A percentile compares a stretch with the other conserved stretches of the same genome.
phyloP scores from a whole-genome alignment of 2,797 vertebrate genomes.

The Myripristis murdjan region DNA sequence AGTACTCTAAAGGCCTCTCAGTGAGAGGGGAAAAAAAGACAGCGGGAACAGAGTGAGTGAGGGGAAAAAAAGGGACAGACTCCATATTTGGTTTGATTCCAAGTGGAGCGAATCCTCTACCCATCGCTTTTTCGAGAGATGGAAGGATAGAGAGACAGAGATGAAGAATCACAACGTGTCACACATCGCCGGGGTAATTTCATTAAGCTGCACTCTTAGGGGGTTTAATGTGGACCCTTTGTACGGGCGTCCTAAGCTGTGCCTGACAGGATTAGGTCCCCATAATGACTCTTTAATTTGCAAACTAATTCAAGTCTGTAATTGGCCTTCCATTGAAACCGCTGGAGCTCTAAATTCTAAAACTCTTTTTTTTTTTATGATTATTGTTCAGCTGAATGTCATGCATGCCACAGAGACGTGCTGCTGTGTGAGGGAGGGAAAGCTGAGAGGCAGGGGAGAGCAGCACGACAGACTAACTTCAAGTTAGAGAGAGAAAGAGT shows the following conservation, averaged over 20 bases:
- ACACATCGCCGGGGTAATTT: slow-evolving; percentile 74
- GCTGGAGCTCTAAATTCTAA: slow-evolving; percentile 95
- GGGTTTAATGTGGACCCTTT: slow-evolving; percentile 85
- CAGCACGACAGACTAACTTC: neutral
- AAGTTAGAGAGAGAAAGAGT: neutral
- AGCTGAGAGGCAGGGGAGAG: neutral
- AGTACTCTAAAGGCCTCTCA: slow-evolving; percentile 75
- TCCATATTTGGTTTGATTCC: slow-evolving; percentile 72
- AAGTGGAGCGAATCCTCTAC: slow-evolving; percentile 51
- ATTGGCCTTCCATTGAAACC: slow-evolving; percentile 95
- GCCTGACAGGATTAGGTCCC: slow-evolving; percentile 95
- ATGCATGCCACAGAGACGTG: slow-evolving; percentile 85
- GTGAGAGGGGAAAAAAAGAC: slow-evolving; percentile 62
- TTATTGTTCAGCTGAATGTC: slow-evolving; percentile 93
- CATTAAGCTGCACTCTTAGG: slow-evolving; percentile 80
- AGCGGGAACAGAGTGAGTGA: slow-evolving; percentile 49
- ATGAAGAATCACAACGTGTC: slow-evolving; percentile 75
- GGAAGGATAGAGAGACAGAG: slow-evolving; percentile 66
- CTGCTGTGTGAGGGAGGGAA: slow-evolving; percentile 52
- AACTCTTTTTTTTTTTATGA: slow-evolving; percentile 80
- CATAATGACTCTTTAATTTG: slow-evolving; percentile 95
- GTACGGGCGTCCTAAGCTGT: slow-evolving; percentile 83
- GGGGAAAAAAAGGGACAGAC: slow-evolving; percentile 49
- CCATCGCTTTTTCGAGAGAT: slow-evolving; percentile 54
- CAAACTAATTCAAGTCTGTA: slow-evolving; percentile 96